Evolutionary conservation across 1,140 invertebrate species (phyloP).

Genomic region (Euwallacea similis): DNA sequence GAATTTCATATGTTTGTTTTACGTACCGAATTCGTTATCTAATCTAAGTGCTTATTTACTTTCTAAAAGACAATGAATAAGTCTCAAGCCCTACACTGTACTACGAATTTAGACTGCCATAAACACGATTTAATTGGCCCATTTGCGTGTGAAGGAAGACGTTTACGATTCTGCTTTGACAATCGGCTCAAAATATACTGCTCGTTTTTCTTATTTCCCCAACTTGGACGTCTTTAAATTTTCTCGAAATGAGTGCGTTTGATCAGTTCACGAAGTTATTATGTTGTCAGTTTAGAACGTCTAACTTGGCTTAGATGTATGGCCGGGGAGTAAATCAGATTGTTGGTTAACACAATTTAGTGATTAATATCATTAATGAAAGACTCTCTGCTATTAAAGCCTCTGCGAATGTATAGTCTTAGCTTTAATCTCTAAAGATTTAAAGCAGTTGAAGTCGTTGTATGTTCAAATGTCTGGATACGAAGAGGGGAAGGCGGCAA

Average conservation of each 20-base stretch:
- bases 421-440: not conserved
- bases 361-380: conserved; percentile 1
- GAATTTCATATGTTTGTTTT: no score
- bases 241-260: conserved; percentile 32
- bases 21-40: no score
- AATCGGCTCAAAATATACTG: conserved; percentile 50
- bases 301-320: no score
- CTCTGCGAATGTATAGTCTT: not conserved
- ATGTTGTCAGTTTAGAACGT: not conserved
- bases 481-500: not conserved
- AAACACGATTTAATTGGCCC: conserved; percentile 51
- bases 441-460: not conserved
- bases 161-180: conserved; percentile 50
- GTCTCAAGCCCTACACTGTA: not conserved
- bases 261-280: conserved; percentile 4
- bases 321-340: not conserved
- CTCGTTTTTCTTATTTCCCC: conserved; percentile 38
- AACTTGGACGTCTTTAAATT: conserved; percentile 28
- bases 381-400: not conserved
- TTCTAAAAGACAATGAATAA: no score
- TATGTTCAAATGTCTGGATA: not conserved
- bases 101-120: conserved; percentile 47
- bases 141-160: conserved; percentile 50
- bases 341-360: conserved; percentile 1
- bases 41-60: no score